These are phyloP conservation scores for Enteromius trimaculatus DNA, from an alignment of 2,797 vertebrate species.

Conservation along the genomic window DNA sequence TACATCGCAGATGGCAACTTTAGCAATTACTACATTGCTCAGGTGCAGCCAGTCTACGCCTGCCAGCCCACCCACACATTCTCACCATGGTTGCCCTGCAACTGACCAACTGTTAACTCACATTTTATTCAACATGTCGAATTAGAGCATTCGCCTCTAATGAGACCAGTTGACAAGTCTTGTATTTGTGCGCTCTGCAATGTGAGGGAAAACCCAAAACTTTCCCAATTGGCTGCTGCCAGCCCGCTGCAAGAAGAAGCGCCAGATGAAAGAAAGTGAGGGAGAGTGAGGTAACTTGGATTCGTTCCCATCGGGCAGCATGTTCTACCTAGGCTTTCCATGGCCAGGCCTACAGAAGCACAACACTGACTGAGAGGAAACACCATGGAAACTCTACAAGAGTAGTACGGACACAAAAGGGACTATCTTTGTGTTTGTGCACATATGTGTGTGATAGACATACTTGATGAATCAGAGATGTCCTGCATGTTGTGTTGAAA, in stretches of 20 bases:
- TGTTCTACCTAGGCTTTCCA: constrained; percentile 4
- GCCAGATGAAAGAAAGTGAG: constrained; percentile 18
- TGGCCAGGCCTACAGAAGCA: constrained; percentile 18
- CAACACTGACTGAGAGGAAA: neutral
- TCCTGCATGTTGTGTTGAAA: neutral
- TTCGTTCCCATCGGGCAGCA: constrained; percentile 44
- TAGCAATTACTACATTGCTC: constrained; percentile 97
- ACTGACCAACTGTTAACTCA: constrained; percentile 73
- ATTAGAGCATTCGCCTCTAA: neutral
- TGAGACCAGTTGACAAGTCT: neutral
- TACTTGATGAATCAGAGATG: constrained; percentile 31
- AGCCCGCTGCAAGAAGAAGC: constrained; percentile 7
- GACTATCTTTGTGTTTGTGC: neutral
- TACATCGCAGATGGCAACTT: constrained; percentile 96
- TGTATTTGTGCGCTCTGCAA: constrained; percentile 12
- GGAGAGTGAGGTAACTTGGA: constrained; percentile 53
- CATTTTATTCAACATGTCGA: neutral
- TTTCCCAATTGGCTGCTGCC: neutral
- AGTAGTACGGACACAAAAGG: neutral
- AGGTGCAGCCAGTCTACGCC: constrained; percentile 91
- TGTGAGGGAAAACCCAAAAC: constrained; percentile 17
- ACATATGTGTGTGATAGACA: constrained; percentile 11
- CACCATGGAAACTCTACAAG: neutral
- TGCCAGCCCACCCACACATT: constrained; percentile 70
- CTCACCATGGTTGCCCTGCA: constrained; percentile 90